Conservation (phyloP, 2,113 vertebrate species). For the Copsychus sechellarum region DNA sequence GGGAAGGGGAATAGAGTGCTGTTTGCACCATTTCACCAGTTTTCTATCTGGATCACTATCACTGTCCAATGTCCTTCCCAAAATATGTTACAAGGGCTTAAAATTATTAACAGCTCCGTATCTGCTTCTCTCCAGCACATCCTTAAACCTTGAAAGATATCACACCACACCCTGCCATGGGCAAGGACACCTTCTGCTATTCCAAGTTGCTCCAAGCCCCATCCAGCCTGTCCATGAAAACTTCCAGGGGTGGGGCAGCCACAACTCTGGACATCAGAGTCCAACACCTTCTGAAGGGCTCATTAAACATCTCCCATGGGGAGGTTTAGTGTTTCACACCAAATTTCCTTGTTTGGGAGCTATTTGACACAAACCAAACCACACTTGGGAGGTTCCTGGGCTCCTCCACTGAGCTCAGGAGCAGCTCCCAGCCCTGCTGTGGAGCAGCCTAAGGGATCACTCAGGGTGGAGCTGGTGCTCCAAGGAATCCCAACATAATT, state of each 20-base stretch:
- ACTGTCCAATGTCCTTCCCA: background rate
- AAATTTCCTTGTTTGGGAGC: background rate
- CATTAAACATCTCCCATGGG: fast-evolving
- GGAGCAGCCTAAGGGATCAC: background rate
- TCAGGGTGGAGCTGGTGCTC: background rate
- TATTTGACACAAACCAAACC: background rate
- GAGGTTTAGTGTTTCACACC: background rate
- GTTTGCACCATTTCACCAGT: background rate
- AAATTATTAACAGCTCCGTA: background rate
- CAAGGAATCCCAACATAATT: background rate
- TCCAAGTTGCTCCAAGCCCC: background rate
- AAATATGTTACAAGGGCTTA: fast-evolving
- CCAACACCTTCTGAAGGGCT: background rate
- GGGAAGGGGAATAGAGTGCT: background rate
- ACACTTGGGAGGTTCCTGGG: background rate
- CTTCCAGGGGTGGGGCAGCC: background rate
- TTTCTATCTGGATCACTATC: background rate
- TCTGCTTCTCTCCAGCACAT: background rate
- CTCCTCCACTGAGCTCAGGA: background rate
- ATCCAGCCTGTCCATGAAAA: background rate
- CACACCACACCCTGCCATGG: background rate
- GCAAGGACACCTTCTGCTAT: background rate
- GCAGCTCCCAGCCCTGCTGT: background rate
- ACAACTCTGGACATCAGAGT: too few species aligned
- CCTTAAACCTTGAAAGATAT: background rate